A percentile compares a stretch with the other conserved stretches of the same genome.
These are phyloP conservation scores for Spizella passerina DNA, from an alignment of 2,797 vertebrate species.

Conservation along the genomic window DNA sequence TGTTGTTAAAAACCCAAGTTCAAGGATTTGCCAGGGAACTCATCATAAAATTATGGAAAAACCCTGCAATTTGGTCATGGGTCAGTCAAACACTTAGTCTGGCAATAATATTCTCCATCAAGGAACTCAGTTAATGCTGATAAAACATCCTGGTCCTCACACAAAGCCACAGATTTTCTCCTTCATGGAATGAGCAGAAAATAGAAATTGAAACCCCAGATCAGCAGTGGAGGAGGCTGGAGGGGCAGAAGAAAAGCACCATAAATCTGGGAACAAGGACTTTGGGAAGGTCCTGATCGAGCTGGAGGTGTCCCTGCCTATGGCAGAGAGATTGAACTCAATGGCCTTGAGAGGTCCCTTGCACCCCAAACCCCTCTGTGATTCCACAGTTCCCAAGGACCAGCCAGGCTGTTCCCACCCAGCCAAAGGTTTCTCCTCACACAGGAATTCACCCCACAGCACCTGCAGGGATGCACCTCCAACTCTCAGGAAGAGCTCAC, in stretches of 20 bases:
- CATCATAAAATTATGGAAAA: background rate
- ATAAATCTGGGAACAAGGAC: background rate
- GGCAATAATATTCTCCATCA: background rate
- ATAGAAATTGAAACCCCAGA: background rate
- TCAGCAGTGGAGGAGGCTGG: background rate
- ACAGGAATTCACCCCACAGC: background rate
- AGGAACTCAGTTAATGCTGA: background rate
- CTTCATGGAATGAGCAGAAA: background rate
- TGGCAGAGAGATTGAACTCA: accelerated
- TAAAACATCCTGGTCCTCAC: background rate
- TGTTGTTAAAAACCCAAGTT: background rate
- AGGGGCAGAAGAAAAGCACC: background rate
- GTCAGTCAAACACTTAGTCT: background rate
- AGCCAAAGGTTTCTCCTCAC: background rate
- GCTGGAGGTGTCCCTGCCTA: background rate
- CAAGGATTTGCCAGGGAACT: background rate
- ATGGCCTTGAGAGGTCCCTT: background rate
- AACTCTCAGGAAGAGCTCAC: accelerated
- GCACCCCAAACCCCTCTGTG: background rate
- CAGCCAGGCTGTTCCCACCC: background rate
- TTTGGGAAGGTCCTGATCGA: background rate
- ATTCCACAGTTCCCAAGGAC: background rate
- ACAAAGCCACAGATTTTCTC: background rate
- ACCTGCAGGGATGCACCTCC: background rate
- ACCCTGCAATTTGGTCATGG: background rate